Evolutionary conservation across 2,888 invertebrate genomes (phyloP).

Genomic region (Cantharis rufa): DNA sequence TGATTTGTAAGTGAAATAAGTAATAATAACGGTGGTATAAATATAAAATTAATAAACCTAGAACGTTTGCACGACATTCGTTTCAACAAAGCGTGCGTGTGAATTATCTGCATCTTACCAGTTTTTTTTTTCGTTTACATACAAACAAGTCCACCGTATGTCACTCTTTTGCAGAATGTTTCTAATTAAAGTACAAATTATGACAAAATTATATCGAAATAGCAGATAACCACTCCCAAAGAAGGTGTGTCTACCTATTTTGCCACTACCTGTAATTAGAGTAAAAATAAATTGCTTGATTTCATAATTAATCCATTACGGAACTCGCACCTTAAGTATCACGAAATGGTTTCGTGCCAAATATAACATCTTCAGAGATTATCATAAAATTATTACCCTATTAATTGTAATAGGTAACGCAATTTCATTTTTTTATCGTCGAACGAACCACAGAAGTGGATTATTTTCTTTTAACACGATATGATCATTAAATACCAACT

Average conservation of each 20-base stretch:
- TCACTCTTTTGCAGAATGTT: neutral
- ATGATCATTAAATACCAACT: neutral
- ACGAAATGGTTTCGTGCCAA: slow-evolving; percentile 20
- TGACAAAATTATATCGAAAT: neutral
- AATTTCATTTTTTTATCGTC: slow-evolving; percentile 14
- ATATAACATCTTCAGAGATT: slow-evolving; percentile 19
- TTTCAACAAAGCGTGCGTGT: slow-evolving; percentile 18
- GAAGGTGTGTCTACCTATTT: slow-evolving; percentile 27
- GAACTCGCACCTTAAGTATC: slow-evolving; percentile 15
- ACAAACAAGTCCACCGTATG: slow-evolving; percentile 18
- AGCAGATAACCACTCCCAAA: slow-evolving; percentile 20
- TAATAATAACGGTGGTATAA: neutral
- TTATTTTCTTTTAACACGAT: slow-evolving; percentile 6
- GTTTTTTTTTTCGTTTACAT: slow-evolving; percentile 1
- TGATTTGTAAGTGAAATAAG: neutral
- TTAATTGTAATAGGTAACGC: slow-evolving; percentile 22
- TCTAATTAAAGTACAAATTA: neutral
- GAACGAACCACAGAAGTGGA: neutral
- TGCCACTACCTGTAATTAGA: slow-evolving; percentile 23
- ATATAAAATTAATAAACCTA: slow-evolving; percentile 6
- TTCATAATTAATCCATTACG: slow-evolving; percentile 29
- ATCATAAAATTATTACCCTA: slow-evolving; percentile 5
- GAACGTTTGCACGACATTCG: slow-evolving; percentile 6
- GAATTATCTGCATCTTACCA: slow-evolving; percentile 6
- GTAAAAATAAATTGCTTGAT: slow-evolving; percentile 28